phyloP scores from a whole-genome alignment of 2,888 invertebrate genomes.

The Cephonodes hylas region DNA sequence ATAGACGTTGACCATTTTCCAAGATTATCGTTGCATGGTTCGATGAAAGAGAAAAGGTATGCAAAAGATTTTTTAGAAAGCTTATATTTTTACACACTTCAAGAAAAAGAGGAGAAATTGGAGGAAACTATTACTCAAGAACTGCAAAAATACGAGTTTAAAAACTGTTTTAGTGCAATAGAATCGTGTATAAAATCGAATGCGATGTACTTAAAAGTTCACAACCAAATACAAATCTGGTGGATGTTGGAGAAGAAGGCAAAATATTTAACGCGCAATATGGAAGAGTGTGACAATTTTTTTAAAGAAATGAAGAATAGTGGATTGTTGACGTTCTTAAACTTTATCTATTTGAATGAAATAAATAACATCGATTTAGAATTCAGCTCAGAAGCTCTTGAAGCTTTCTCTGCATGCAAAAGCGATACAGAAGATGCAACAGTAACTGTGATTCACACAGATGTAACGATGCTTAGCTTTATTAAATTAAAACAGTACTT shows the following conservation, averaged over 20 bases:
- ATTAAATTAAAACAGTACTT: slow-evolving; percentile 4
- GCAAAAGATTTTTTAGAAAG: slow-evolving; percentile 7
- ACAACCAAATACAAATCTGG: not conserved
- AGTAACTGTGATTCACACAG: not conserved
- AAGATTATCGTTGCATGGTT: slow-evolving; percentile 15
- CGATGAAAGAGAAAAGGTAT: not conserved
- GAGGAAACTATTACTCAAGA: not conserved
- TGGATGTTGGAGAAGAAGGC: not conserved
- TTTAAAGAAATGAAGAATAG: not conserved
- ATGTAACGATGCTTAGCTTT: not conserved
- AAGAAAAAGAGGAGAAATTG: slow-evolving; percentile 14
- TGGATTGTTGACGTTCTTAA: not conserved
- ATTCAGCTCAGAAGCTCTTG: not conserved
- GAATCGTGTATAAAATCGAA: not conserved
- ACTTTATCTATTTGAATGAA: not conserved
- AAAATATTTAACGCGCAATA: not conserved
- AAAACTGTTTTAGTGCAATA: not conserved
- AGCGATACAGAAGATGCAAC: not conserved
- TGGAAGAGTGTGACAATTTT: not conserved
- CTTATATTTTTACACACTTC: slow-evolving; percentile 10
- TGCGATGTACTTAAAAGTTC: not conserved
- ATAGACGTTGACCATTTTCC: slow-evolving; percentile 19
- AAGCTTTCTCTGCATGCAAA: not conserved
- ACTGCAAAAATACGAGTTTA: not conserved
- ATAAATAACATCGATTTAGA: not conserved